These are phyloP conservation scores for Eremobia ochroleuca DNA, from an alignment of 2,888 invertebrate species.

Conservation along the genomic window DNA sequence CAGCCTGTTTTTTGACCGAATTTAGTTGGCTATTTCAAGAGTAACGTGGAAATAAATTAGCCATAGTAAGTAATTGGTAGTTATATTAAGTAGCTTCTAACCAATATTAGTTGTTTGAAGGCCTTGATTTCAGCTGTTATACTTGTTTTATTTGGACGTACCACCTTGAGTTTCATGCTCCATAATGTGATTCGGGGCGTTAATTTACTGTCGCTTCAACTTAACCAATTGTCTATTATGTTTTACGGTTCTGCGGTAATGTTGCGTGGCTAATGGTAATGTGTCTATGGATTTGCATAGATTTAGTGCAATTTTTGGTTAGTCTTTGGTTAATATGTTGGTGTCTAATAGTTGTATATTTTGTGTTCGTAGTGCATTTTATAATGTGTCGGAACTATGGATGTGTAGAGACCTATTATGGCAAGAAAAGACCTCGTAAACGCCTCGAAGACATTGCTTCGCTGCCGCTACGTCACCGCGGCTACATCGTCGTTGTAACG, in stretches of 20 bases:
- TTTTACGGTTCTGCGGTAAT: slow-evolving; percentile 32
- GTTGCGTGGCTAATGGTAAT: slow-evolving; percentile 46
- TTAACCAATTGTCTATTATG: slow-evolving; percentile 43
- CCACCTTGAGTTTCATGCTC: slow-evolving; percentile 55
- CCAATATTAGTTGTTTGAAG: slow-evolving; percentile 14
- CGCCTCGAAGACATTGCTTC: neutral
- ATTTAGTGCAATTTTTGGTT: slow-evolving; percentile 24
- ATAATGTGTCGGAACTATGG: neutral
- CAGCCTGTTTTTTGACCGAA: neutral
- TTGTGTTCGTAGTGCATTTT: neutral
- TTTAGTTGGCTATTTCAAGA: neutral
- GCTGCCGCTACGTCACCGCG: neutral
- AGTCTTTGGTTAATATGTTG: neutral
- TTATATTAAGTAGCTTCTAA: neutral
- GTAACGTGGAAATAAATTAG: neutral
- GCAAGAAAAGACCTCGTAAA: neutral
- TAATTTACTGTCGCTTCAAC: slow-evolving; percentile 49
- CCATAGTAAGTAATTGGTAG: slow-evolving; percentile 8
- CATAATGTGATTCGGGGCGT: slow-evolving; percentile 47
- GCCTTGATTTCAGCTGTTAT: slow-evolving; percentile 36
- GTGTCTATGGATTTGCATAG: slow-evolving; percentile 38
- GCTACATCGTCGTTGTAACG: neutral
- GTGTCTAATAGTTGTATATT: neutral
- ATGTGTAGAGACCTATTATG: too few relatives aligned
- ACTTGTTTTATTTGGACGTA: slow-evolving; percentile 38